Evolutionary conservation across 2,888 invertebrate genomes (phyloP).

Genomic region (Icerya purchasi): DNA sequence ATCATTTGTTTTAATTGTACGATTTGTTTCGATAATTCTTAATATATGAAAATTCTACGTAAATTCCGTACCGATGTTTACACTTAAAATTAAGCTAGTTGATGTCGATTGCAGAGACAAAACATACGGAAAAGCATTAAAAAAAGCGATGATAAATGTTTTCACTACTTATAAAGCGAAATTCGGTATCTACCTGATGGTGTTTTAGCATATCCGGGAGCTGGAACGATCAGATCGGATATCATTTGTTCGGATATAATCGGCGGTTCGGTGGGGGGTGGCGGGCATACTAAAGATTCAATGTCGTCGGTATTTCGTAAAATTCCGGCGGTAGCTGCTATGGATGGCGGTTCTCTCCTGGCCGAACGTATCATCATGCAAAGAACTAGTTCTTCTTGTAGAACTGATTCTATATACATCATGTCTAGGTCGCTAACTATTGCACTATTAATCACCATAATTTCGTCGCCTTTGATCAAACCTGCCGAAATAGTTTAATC

Average conservation of each 20-base stretch:
- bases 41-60: too few relatives aligned
- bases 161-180: too few relatives aligned
- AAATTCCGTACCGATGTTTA: too few relatives aligned
- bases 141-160: too few relatives aligned
- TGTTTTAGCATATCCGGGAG: conserved; percentile 63
- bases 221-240: conserved; percentile 86
- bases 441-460: conserved; percentile 95
- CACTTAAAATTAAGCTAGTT: too few relatives aligned
- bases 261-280: conserved; percentile 82
- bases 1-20: too few relatives aligned
- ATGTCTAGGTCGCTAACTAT: conserved; percentile 96
- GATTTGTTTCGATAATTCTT: too few relatives aligned
- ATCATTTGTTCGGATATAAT: conserved; percentile 90
- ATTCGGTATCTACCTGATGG: too few relatives aligned
- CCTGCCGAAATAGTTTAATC: too few relatives aligned
- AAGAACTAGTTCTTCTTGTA: conserved; percentile 80
- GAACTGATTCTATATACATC: conserved; percentile 94
- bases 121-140: too few relatives aligned
- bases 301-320: conserved; percentile 64
- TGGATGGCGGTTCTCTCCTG: conserved; percentile 34
- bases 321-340: conserved; percentile 33
- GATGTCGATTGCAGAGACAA: too few relatives aligned
- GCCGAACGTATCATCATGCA: conserved; percentile 87
- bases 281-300: conserved; percentile 85
- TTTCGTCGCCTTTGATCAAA: conserved; percentile 92